Base-by-base conservation (phyloP, 2,888 invertebrate species). In the Merodon equestris region DNA sequence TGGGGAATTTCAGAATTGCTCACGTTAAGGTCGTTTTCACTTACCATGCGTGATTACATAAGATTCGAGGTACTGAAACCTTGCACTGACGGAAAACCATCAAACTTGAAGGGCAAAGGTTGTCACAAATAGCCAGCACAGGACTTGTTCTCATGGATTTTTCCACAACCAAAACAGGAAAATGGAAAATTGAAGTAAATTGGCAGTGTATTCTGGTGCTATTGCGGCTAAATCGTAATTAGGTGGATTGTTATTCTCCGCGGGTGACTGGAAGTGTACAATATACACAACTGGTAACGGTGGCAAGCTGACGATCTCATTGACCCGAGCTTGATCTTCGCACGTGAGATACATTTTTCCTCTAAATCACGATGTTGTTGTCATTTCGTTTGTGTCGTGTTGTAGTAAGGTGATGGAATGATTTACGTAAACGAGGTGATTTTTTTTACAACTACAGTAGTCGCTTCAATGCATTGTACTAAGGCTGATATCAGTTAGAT, bases 301-400 rank as follows among this genome's bases (percentile, higher is more conserved):
- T 12, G 19, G 18, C 45, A 36, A 38, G 27, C n/a, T 19, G 40
- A 12, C 18, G 51, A 61, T 67, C 56, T 45, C 72, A 72, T 72
- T 77, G 76, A 77, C 72, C 76, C 50, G n/a, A 17, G 66, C 66
- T 51, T 77, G 76, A 77, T 72, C 76, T 77, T 53, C 66, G 72
- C 66, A 77, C 76, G 57, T 40, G 72, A 47, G 51, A 51, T 61
- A 61, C 56, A 61, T 72, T 71, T 54, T 40, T 54, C 34, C 9
- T 42, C 36, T 34, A 38, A 57, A 13, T 36, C 12, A 9, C 18
- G 14, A 15, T 48, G 42, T 14, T 36, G 71, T 51, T 42, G 42
- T 36, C 13, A 44, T 17, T 19, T 12, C 9, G 18, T 36, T 17
- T 34, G 27, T 34, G 36, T 44, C 15, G 53, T 14, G 2, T 27